Base-by-base conservation (phyloP, 1,140 invertebrate species). In the Hestina assimilis region DNA sequence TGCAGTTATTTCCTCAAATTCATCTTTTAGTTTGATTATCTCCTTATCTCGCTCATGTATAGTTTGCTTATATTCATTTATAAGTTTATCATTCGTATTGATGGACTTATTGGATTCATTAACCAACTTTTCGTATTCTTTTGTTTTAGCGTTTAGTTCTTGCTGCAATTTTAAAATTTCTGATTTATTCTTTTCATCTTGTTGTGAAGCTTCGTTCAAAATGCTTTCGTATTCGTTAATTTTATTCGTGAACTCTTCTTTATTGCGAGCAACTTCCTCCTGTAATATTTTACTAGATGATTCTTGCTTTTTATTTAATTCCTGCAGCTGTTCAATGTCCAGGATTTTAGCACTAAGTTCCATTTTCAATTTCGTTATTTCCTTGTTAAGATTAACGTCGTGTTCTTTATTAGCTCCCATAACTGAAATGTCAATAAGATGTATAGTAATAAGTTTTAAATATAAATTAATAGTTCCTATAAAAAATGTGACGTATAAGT, bases 301-400 rank as follows among this genome's bases (percentile, higher is more conserved):
- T 68, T 91, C 89, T 45, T 92, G 75, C 64, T 90, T 87, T 54
- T 77, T 88, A 46, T 91, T 89, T 8, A 84, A 70, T 23, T 88
- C 87, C 63, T 83, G 69, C 35, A 80, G 46, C 57, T 83, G 87
- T 76, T 91, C 90, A 43, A 87, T 69, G 71, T 91, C 90, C 57
- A 89, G 69, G 26, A 87, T 70, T 83, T 90, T 90, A 40, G 87
- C 80, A 70, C 90, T 91, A 6, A 91, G 59, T 72, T 92, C 89
- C 89, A 90, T 91, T 84, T 90, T 90, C 9, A 91, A 63, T 76
- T 89, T 90, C 7, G 90, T 89, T 31, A 90, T 77, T 76, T 91
- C 90, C 76, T 91, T 91, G 54, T 89, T 88, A 19, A 89, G 70
- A 60, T 72, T 81, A 8, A 87, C 73, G 81, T 91, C 88, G 33